Evolutionary conservation across 2,113 vertebrate genomes (phyloP), one percentile per base, ranked within the genome.

Genomic region (Platycercus adscitus): DNA sequence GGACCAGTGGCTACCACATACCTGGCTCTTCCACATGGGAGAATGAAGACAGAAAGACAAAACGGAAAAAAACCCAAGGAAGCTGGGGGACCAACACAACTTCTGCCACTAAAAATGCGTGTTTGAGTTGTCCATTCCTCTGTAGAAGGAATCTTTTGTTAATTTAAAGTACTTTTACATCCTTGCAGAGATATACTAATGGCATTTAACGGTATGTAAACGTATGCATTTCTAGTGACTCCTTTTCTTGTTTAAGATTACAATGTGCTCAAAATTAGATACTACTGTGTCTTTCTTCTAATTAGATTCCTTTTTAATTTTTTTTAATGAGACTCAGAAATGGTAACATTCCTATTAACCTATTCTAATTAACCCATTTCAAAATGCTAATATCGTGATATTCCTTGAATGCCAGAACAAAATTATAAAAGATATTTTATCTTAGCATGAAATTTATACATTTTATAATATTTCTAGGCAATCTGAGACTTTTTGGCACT

Each of bases 1-100:
- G 19, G 84, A 47, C 3, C 8, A 63, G 61, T 5, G 25, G 3
- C 33, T 89, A 46, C 9, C 19, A 11, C 10, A 15, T 35, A 43
- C 13, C 16, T 64, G 7, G 43, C 7, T 60, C 0, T 2, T 64
- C 16, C 3, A 0, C 5, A 13, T 35, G 20, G 11, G 5, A 37
- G 9, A 76, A 50, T 24, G 25, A n/a, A 72, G 35, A 31, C 7
- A 77, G 10, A 80, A 86, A 69, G 4, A 7, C 5, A 86, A 77
- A n/a, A 58, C 12, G 7, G 3, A 14, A 79, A 73, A 92, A 68
- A 20, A 0, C 1, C 1, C 9, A 35, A 63, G 29, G 18, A 10
- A 65, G 1, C 6, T 73, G 41, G 7, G 43, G 68, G 21, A 69
- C 2, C 20, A 66, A 4, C 17, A 37, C 89, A 15, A 6, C 14